Conservation (phyloP, 1,140 invertebrate genomes). For the Drosophila aff. region DNA sequence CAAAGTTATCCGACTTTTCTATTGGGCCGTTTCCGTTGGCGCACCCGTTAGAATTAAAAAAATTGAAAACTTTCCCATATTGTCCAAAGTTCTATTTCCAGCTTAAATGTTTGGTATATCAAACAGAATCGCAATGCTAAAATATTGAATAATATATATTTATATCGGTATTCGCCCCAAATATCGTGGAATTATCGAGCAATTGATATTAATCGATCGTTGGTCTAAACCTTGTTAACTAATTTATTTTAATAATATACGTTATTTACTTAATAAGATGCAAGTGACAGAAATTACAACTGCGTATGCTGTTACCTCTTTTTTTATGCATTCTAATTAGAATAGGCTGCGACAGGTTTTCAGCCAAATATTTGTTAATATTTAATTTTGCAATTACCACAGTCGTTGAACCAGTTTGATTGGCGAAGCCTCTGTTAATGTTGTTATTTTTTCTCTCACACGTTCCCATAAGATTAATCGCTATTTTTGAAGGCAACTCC, state of each 20-base stretch:
- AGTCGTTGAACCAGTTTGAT: slow-evolving; percentile 37
- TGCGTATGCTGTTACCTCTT: neutral
- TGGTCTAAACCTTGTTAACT: neutral
- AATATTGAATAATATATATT: too few species aligned
- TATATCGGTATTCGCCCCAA: too few species aligned
- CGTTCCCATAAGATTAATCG: slow-evolving; percentile 35
- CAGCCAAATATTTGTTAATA: slow-evolving; percentile 7
- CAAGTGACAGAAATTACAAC: neutral
- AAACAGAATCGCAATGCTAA: too few species aligned
- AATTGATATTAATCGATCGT: neutral
- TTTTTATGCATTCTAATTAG: slow-evolving; percentile 1
- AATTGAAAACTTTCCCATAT: too few species aligned
- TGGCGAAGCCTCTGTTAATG: neutral
- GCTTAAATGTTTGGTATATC: too few species aligned
- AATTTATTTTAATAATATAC: neutral
- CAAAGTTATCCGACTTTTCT: too few species aligned
- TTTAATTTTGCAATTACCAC: slow-evolving; percentile 6
- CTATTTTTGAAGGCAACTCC: slow-evolving; percentile 24
- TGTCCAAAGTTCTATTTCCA: too few species aligned
- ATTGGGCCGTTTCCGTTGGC: too few species aligned
- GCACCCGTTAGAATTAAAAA: too few species aligned
- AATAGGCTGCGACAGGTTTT: slow-evolving; percentile 25
- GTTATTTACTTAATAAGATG: neutral
- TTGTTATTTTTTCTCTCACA: slow-evolving; percentile 8
- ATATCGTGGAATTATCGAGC: too few species aligned